These are phyloP conservation scores for Sebastes umbrosus DNA, from an alignment of 2,797 vertebrate genomes.

Conservation along the genomic window DNA sequence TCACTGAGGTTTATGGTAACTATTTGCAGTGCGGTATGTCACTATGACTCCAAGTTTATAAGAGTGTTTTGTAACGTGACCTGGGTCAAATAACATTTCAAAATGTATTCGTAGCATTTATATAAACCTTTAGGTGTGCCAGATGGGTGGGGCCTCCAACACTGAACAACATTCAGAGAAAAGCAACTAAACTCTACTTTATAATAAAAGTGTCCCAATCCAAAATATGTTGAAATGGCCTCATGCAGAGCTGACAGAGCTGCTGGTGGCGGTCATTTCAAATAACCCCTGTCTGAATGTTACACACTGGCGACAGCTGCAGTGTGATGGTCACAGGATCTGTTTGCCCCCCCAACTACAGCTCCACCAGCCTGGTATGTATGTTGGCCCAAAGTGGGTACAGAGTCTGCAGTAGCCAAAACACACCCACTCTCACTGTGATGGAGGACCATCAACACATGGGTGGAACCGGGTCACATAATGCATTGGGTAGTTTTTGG, in stretches of 20 bases:
- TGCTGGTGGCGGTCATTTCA: constrained; percentile 44
- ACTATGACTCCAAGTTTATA: constrained; percentile 40
- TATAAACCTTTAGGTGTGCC: not conserved
- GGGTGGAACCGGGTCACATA: constrained; percentile 15
- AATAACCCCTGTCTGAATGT: constrained; percentile 65
- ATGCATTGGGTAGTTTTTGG: not conserved
- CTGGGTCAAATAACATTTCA: constrained; percentile 22
- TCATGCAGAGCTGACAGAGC: constrained; percentile 5
- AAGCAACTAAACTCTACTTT: not conserved
- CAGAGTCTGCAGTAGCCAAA: constrained; percentile 21
- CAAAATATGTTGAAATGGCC: not conserved
- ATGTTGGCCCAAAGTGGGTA: constrained; percentile 39
- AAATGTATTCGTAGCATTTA: constrained; percentile 15
- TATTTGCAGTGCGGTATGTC: constrained; percentile 55
- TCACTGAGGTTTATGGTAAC: constrained; percentile 45
- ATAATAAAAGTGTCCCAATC: not conserved
- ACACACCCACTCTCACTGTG: constrained; percentile 22
- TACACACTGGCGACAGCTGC: constrained; percentile 81
- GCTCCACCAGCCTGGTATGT: constrained; percentile 60
- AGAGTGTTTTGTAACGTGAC: constrained; percentile 50
- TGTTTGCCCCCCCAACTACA: constrained; percentile 46
- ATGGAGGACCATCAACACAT: constrained; percentile 10
- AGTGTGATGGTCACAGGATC: constrained; percentile 79
- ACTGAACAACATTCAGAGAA: not conserved
- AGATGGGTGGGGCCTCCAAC: not conserved